Percentiles rank a stretch among this genome's conserved stretches.
phyloP scores from a whole-genome alignment of 2,888 invertebrate genomes.

The Leistus spinibarbis region DNA sequence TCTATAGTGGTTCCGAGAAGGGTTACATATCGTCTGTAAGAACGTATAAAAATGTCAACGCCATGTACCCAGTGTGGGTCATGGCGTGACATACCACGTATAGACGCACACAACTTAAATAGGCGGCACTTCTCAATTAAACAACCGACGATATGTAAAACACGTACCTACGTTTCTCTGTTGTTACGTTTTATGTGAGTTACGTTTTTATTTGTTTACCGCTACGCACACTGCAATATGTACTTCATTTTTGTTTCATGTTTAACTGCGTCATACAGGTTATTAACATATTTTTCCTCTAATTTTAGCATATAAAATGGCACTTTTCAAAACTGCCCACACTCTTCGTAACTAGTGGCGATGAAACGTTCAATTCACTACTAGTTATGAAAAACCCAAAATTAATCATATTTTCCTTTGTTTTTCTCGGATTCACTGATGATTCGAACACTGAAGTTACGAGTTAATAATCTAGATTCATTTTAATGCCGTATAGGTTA shows the following conservation, averaged over 20 bases:
- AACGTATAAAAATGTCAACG: conserved; percentile 4
- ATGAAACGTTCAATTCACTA: too few relatives aligned
- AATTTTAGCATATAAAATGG: too few relatives aligned
- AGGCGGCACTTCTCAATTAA: neutral
- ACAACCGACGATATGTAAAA: neutral
- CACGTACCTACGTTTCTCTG: neutral
- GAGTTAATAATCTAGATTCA: too few relatives aligned
- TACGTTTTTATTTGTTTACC: neutral
- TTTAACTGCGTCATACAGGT: neutral
- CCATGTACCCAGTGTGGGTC: neutral
- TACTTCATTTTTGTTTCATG: neutral
- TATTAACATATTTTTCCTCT: too few relatives aligned
- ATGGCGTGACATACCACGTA: neutral
- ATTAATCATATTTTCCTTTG: too few relatives aligned
- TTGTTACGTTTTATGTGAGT: neutral
- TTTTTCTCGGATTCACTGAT: too few relatives aligned
- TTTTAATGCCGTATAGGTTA: too few relatives aligned
- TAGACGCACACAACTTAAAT: neutral
- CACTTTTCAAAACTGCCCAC: too few relatives aligned
- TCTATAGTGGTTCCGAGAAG: neutral
- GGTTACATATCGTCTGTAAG: neutral
- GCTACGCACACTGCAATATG: neutral
- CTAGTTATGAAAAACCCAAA: too few relatives aligned
- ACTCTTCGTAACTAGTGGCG: too few relatives aligned
- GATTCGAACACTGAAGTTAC: too few relatives aligned